These are phyloP conservation scores for Pycnonotus jocosus DNA, from an alignment of 2,113 vertebrate species.

Conservation along the genomic window DNA sequence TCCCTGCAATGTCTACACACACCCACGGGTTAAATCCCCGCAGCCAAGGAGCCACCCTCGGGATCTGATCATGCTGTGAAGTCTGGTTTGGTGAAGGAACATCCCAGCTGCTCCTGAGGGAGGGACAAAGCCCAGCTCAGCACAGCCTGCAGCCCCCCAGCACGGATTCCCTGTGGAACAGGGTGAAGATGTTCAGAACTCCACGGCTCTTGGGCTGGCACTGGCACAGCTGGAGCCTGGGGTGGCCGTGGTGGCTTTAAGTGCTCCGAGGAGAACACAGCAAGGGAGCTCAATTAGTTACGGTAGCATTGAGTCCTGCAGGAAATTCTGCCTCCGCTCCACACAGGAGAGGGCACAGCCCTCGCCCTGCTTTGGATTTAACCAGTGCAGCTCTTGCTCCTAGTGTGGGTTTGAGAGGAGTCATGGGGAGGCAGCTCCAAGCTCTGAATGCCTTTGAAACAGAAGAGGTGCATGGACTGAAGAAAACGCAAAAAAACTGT, in stretches of 20 bases:
- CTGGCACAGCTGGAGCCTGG: neutral
- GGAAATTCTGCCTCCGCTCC: neutral
- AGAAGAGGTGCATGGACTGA: neutral
- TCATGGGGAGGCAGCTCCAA: neutral
- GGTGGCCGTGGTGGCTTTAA: accelerated
- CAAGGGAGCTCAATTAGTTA: neutral
- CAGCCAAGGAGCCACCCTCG: neutral
- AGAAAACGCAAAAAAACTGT: accelerated
- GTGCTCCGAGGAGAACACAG: neutral
- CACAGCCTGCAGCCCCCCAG: neutral
- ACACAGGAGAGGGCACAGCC: neutral
- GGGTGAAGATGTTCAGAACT: accelerated
- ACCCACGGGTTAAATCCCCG: neutral
- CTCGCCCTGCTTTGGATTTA: neutral
- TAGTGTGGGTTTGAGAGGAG: accelerated
- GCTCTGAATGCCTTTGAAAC: neutral
- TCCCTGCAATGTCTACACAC: accelerated
- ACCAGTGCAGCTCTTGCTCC: neutral
- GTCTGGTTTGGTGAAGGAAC: neutral
- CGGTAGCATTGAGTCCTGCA: neutral
- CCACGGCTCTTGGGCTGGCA: accelerated
- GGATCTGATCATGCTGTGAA: accelerated
- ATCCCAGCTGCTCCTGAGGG: neutral
- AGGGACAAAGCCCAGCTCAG: neutral
- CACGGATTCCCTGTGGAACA: accelerated